phyloP scores from a whole-genome alignment of 2,113 vertebrate genomes.

The Apistogramma diplotaenia region DNA sequence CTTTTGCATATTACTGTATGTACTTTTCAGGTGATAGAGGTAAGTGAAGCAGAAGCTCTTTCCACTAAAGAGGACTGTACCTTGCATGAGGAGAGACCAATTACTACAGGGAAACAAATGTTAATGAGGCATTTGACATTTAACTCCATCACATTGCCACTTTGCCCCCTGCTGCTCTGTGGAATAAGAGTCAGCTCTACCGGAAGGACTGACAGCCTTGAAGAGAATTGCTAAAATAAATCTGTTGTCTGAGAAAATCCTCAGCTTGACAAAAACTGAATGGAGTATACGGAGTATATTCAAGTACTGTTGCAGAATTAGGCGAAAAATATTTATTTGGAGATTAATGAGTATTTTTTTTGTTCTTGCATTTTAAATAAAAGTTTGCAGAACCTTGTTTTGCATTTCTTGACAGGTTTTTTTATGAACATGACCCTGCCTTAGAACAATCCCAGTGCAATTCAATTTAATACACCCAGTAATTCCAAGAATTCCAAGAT shows the following conservation, averaged over 20 bases:
- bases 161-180: conserved; percentile 60
- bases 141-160: conserved; percentile 59
- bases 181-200: conserved; percentile 42
- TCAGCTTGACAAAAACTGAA: neutral
- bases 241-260: neutral
- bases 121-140: conserved; percentile 80
- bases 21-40: neutral
- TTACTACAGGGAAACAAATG: conserved; percentile 62
- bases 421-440: neutral
- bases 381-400: neutral
- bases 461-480: neutral
- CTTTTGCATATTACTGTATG: neutral
- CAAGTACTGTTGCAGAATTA: neutral
- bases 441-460: neutral
- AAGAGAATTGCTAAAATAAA: neutral
- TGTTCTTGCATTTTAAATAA: neutral
- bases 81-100: conserved; percentile 33
- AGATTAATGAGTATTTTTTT: neutral
- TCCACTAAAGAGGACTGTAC: neutral
- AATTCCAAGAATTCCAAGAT: neutral
- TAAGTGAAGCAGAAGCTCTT: neutral
- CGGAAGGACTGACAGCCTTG: conserved; percentile 16
- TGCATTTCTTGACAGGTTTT: neutral
- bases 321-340: neutral
- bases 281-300: too few species aligned